A percentile compares a stretch with the other conserved stretches of the same genome.
phyloP scores from a whole-genome alignment of 2,797 vertebrate species.

The Crax fasciolata region DNA sequence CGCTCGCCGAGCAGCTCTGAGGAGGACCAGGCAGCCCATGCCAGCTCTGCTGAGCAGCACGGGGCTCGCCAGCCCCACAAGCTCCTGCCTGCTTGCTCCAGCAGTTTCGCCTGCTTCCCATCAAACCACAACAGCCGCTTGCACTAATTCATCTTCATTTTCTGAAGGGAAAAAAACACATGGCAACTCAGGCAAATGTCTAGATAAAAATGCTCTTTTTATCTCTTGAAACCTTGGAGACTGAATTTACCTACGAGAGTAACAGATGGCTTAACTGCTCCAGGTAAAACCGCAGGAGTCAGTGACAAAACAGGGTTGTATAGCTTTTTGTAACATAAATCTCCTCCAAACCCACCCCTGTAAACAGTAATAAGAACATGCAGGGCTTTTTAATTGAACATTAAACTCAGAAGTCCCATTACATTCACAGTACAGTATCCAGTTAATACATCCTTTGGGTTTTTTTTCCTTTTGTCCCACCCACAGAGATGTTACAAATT shows the following conservation, averaged over 20 bases:
- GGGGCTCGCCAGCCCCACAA: neutral
- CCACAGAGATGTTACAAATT: constrained; percentile 79
- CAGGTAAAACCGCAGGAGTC: constrained; percentile 32
- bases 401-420: constrained; percentile 57
- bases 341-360: constrained; percentile 52
- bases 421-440: constrained; percentile 41
- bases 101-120: neutral
- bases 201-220: constrained; percentile 30
- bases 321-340: constrained; percentile 44
- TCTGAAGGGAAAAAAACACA: constrained; percentile 18
- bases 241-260: constrained; percentile 62
- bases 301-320: constrained; percentile 26
- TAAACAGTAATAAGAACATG: constrained; percentile 69
- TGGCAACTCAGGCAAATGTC: constrained; percentile 45
- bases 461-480: constrained; percentile 67
- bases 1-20: accelerated
- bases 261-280: constrained; percentile 29
- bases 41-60: neutral
- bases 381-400: constrained; percentile 62
- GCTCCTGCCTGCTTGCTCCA: constrained; percentile 36
- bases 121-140: constrained; percentile 43
- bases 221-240: constrained; percentile 44
- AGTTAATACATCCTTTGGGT: constrained; percentile 62
- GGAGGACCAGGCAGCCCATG: neutral
- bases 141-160: constrained; percentile 72